Evolutionary conservation across 2,113 vertebrate genomes (phyloP), one percentile per base, ranked within the genome.

Genomic region (Rana temporaria): DNA sequence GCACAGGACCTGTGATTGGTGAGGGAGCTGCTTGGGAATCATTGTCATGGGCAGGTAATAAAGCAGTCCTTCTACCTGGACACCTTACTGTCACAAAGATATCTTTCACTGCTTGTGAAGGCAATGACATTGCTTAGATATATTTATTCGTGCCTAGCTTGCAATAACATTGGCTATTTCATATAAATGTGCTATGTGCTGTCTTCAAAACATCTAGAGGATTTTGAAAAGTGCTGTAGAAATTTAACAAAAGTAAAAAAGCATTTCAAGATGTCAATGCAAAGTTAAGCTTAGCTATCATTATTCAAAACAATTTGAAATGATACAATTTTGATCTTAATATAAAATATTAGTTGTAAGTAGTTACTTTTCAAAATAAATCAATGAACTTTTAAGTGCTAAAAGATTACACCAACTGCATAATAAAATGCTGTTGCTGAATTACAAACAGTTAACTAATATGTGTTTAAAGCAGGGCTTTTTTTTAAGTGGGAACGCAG

Each of bases 1-100:
- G 5, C 0, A 0, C 76, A 0, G 73, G 84, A 86, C 85, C 76
- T 60, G 15, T 84, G 85, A 88, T 57, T 75, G 89, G 88, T 0
- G 59, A 82, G 78, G 59, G 68, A 2, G 69, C 84, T 88, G 84
- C 88, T 87, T 86, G 86, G 86, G 65, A 90, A 88, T 86, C 88
- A 86, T n/a, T 85, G 87, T 85, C 85, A 65, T 83, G 55, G 82
- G 82, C 4, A 85, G 88, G 90, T 84, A 90, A 94, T 93, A 93
- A 94, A 93, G 89, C 85, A 87, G 73, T 26, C 72, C 76, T 88
- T 86, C 84, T 88, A 65, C 79, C 2, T 20, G 7, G 1, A 85
- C 86, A 85, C 82, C 85, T 88, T 69, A 22, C 91, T 92, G 92
- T 92, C 92, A 89, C 81, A 0, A 0, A 60, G 16, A 18, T 79